Base-by-base conservation (phyloP, 2,888 invertebrate genomes). In the Athripsodes cinereus region DNA sequence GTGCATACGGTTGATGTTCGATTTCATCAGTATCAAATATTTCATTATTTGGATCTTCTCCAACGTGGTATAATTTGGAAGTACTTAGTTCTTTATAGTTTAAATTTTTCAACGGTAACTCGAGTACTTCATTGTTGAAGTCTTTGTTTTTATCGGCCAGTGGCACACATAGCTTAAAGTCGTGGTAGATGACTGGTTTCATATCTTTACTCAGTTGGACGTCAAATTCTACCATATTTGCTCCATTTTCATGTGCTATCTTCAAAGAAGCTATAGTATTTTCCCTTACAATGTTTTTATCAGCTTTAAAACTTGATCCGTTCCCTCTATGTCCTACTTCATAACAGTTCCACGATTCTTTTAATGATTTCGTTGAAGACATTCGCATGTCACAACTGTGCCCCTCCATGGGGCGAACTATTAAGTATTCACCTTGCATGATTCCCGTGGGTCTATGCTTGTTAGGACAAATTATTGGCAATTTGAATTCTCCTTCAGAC, bases 141-240 rank as follows among this genome's bases (percentile, higher is more conserved):
- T 82, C 75, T 68, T 84, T 84, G 70, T 85, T 88, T 72, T 92
- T 92, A 67, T 86, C 85, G 74, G 90, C 92, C 76, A 94, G 81
- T 35, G 92, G 88, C 67, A 98, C 92, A 70, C 91, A 91, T 46
- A 97, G 94, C 76, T 91, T 87, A 74, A 93, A 98, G 73, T 99
- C 98, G 73, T 99, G 99, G 76, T 96, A 96, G 65, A 99, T 89
- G 55, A 99, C 92, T 22, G 95, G 95, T 66, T 95, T 84, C 71
- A 90, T 81, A 74, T 99, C 99, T 78, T 96, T 96, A 67, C 95
- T 94, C 60, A 99, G 79, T 70, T 98, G 96, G 26, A 99, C 97
- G 81, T 99, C 99, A 78, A 99, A 96, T 74, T 99, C 99, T 50
- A 99, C 92, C 82, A 93, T 90, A 71, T 99, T 97, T 61, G 98